phyloP scores from a whole-genome alignment of 2,888 invertebrate species.

The Bibio marci region DNA sequence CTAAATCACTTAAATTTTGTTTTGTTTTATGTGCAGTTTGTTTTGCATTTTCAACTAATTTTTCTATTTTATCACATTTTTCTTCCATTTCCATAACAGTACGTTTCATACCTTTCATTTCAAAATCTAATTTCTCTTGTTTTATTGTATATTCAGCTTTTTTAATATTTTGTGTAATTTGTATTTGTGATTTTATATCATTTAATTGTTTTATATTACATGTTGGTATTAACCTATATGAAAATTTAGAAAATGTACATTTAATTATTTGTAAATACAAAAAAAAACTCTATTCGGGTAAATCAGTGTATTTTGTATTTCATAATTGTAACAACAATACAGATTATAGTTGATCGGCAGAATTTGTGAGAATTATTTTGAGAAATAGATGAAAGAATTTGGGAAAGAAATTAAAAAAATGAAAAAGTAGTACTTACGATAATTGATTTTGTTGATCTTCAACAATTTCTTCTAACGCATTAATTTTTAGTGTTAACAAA shows the following conservation, averaged over 20 bases:
- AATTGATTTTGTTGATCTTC: background rate
- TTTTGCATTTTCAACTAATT: constrained; percentile 25
- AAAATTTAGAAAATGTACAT: background rate
- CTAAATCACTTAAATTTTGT: constrained; percentile 30
- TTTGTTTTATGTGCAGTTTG: constrained; percentile 29
- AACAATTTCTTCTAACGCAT: background rate
- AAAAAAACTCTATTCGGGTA: no score
- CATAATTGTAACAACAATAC: no score
- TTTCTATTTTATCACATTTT: constrained; percentile 32
- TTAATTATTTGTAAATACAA: background rate
- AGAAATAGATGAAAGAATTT: no score
- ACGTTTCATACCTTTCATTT: constrained; percentile 32
- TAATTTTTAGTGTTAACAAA: background rate
- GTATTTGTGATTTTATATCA: background rate
- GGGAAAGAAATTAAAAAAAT: no score
- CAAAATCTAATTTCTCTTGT: constrained; percentile 31
- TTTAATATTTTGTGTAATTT: constrained; percentile 3
- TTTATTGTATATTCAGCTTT: constrained; percentile 27
- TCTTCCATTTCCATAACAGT: constrained; percentile 34
- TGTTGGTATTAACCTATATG: no score
- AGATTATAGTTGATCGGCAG: no score
- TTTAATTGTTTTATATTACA: no score
- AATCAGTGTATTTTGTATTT: no score
- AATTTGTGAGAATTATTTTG: no score
- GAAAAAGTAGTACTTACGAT: background rate